Conservation (phyloP, 2,888 invertebrate species). For the Pandemis corylana region DNA sequence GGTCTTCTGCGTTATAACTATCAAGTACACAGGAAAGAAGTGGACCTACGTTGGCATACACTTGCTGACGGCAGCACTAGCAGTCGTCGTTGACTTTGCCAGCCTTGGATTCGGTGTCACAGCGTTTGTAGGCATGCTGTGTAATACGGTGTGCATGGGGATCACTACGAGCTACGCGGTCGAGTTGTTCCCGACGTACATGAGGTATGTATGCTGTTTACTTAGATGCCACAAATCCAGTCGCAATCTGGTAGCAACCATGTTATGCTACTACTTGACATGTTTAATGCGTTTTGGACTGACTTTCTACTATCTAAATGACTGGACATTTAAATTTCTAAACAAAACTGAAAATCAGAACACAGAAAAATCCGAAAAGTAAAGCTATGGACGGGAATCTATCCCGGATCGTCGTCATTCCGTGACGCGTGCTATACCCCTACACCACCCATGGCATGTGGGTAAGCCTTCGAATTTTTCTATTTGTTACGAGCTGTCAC, state of each 20-base stretch:
- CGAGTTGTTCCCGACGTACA: constrained; percentile 41
- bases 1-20: constrained; percentile 13
- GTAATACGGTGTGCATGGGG: constrained; percentile 37
- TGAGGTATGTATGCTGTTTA: constrained; percentile 32
- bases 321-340: too few species aligned
- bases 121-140: constrained; percentile 36
- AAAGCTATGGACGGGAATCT: too few species aligned
- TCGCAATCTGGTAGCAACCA: background rate
- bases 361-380: too few species aligned
- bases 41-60: constrained; percentile 40
- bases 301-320: too few species aligned
- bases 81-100: constrained; percentile 18
- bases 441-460: too few species aligned
- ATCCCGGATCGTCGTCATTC: too few species aligned
- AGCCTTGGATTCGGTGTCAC: constrained; percentile 22
- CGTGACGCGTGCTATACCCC: too few species aligned
- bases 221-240: background rate
- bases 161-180: constrained; percentile 41
- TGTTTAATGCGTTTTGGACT: background rate
- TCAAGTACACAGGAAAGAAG: constrained; percentile 39
- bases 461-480: too few species aligned
- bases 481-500: too few species aligned
- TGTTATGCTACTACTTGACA: background rate
- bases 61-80: constrained; percentile 9
- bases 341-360: too few species aligned